Evolutionary conservation across 2,797 vertebrate genomes (phyloP), one percentile per base, ranked within the genome.

Genomic region (Neopelma chrysocephalum): DNA sequence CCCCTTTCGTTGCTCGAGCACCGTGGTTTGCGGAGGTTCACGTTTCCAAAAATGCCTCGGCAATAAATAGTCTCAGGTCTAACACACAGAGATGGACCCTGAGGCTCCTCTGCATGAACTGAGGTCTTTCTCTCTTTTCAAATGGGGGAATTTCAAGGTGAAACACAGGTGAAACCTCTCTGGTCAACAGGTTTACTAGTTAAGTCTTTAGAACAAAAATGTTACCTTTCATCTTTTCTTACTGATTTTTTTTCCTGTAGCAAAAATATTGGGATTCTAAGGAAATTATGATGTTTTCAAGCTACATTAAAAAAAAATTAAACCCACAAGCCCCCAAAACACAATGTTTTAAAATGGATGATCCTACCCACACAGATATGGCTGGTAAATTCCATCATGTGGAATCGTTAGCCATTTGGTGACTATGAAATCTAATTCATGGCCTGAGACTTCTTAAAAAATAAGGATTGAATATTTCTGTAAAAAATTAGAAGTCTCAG

Each of bases 331-430:
- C 4, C 15, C 13, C 27, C 56, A 65, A 47, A 51, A 2, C 1
- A 15, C 12, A 72, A 3, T 45, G 48, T 2, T 72, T 56, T 26
- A n/a, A 60, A 32, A 42, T 15, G 3, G 6, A 32, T 43, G 17
- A 45, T 57, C 11, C 8, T 31, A 17, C 8, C 29, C 27, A 29
- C 14, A 47, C 0, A 0, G 15, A 40, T 0, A 1, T 5, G 4
- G 14, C 3, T 10, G 6, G 23, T 4, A 70, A 84, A 77, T 48
- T 77, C 15, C 7, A 26, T 20, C 0, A 0, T n/a, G n/a, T 8
- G 5, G 23, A 56, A 53, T 60, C 10, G 25, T 57, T 10, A 51
- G 6, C 6, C 3, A 34, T 50, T 79, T 11, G 5, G 5, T 9
- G 8, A 34, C 20, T 47, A 20, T 5, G 12, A 65, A 58, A 65